Conservation (phyloP, 2,888 invertebrate genomes). For the Mechanitis mazaeus region DNA sequence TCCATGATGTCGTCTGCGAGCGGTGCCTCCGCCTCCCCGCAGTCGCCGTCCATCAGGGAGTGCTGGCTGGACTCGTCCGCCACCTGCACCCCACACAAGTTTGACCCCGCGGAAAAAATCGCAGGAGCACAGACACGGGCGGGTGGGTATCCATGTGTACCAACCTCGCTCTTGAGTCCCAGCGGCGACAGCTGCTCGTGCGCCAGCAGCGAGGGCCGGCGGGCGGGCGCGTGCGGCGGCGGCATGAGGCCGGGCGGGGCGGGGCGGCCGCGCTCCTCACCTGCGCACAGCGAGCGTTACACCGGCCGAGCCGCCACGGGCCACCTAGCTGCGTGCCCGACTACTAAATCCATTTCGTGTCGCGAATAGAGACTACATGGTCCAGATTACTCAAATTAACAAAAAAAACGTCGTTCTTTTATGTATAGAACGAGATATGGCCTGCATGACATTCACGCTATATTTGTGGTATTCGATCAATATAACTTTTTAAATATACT, state of each 20-base stretch:
- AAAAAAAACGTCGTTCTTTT: neutral
- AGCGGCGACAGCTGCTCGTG: conserved; percentile 76
- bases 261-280: conserved; percentile 44
- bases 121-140: too few relatives aligned
- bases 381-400: neutral
- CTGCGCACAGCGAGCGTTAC: conserved; percentile 31
- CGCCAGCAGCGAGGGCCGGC: conserved; percentile 78
- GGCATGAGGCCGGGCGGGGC: conserved; percentile 80
- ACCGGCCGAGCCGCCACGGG: conserved; percentile 4
- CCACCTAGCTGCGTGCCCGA: conserved; percentile 30
- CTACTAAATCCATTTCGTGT: conserved; percentile 29
- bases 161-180: conserved; percentile 76
- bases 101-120: conserved; percentile 1
- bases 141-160: conserved; percentile 3
- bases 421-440: neutral
- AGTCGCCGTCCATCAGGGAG: conserved; percentile 63
- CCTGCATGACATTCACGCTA: too few relatives aligned
- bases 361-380: neutral
- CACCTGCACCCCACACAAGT: conserved; percentile 58
- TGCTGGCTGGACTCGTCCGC: conserved; percentile 85
- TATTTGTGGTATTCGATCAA: too few relatives aligned
- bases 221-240: conserved; percentile 80
- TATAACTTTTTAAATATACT: too few relatives aligned
- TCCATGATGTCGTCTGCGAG: conserved; percentile 78
- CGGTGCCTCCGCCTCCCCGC: conserved; percentile 42